Percentiles rank a stretch among this genome's conserved stretches.
Conservation (phyloP, 2,888 invertebrate species). For the Rotaria socialis region DNA sequence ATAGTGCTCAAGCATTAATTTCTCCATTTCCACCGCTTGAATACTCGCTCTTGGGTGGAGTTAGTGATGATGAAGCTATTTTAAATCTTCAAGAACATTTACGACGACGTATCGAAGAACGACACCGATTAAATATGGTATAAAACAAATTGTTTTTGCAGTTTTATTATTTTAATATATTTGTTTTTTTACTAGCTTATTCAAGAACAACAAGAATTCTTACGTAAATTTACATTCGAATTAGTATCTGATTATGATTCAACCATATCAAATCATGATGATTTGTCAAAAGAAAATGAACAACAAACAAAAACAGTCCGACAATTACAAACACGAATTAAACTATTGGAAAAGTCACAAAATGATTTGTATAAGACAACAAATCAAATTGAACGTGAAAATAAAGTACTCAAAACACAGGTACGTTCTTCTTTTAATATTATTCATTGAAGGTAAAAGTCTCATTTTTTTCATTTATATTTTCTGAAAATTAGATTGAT, state of each 20-base stretch:
- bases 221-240: neutral
- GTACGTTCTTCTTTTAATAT: neutral
- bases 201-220: constrained; percentile 24
- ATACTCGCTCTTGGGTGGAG: neutral
- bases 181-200: neutral
- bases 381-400: constrained; percentile 5
- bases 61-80: neutral
- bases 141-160: neutral
- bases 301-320: constrained; percentile 20
- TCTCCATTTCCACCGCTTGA: constrained; percentile 30
- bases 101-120: constrained; percentile 8
- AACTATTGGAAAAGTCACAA: constrained; percentile 15
- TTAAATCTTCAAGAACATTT: neutral
- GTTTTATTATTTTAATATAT: neutral
- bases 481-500: neutral
- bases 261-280: neutral
- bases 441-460: neutral
- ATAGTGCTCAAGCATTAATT: constrained; percentile 20
- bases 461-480: neutral
- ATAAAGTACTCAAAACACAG: neutral
- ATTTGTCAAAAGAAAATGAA: constrained; percentile 2
- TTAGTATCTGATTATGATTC: neutral
- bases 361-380: neutral
- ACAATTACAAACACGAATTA: constrained; percentile 25
- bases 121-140: neutral